Evolutionary conservation across 2,888 invertebrate genomes (phyloP).

Genomic region (Charanyca ferruginea): DNA sequence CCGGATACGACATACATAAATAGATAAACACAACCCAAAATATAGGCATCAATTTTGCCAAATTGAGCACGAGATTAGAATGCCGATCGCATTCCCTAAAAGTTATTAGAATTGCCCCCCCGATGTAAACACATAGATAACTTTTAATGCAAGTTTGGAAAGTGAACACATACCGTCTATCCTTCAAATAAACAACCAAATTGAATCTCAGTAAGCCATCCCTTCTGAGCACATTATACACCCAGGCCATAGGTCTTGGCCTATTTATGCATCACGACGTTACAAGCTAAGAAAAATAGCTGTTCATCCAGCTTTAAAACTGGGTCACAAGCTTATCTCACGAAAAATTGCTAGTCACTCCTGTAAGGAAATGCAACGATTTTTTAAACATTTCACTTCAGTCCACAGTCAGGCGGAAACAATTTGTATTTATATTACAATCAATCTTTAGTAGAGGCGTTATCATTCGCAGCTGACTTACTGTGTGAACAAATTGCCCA

Average conservation of each 20-base stretch:
- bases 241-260: constrained; percentile 42
- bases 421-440: constrained; percentile 68
- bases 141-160: neutral
- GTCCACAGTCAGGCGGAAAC: constrained; percentile 47
- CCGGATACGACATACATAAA: too few relatives aligned
- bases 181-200: constrained; percentile 11
- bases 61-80: too few relatives aligned
- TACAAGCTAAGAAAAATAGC: constrained; percentile 56
- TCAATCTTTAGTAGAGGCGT: constrained; percentile 70
- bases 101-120: too few relatives aligned
- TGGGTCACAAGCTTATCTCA: constrained; percentile 59
- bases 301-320: constrained; percentile 39
- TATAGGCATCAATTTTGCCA: too few relatives aligned
- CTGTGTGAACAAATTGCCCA: constrained; percentile 74
- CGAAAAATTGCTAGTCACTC: constrained; percentile 56
- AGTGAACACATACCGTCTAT: neutral
- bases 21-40: too few relatives aligned
- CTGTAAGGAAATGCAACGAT: constrained; percentile 56
- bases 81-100: too few relatives aligned
- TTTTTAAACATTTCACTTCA: constrained; percentile 55
- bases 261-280: constrained; percentile 37
- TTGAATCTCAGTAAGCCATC: constrained; percentile 33
- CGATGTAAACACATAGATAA: too few relatives aligned
- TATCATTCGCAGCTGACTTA: constrained; percentile 79
- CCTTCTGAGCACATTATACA: constrained; percentile 32